Percentiles rank a stretch among this genome's conserved stretches.
Conservation (phyloP, 2,888 invertebrate species). For the Ferdinandea cuprea region DNA sequence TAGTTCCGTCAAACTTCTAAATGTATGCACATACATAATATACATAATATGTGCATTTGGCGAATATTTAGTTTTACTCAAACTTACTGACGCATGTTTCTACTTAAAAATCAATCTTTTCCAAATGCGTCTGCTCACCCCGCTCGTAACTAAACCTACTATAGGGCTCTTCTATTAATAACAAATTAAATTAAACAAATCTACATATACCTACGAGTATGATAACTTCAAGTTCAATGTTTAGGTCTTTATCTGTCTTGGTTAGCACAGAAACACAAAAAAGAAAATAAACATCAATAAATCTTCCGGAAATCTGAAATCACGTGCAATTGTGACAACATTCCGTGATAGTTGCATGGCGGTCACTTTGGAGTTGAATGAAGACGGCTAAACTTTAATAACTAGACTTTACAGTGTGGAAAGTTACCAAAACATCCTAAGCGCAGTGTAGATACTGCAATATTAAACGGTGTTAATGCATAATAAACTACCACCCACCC, state of each 20-base stretch:
- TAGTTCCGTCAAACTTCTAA: too few relatives aligned
- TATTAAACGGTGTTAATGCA: not conserved
- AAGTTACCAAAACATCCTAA: slow-evolving; percentile 49
- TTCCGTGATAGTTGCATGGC: slow-evolving; percentile 66
- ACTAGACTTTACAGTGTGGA: slow-evolving; percentile 33
- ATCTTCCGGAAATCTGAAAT: slow-evolving; percentile 53
- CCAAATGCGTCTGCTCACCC: too few relatives aligned
- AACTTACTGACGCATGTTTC: too few relatives aligned
- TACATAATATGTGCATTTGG: too few relatives aligned
- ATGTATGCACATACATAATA: too few relatives aligned
- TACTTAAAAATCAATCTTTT: too few relatives aligned
- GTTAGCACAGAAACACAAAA: slow-evolving; percentile 22
- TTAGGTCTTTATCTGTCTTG: slow-evolving; percentile 37
- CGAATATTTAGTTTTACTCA: too few relatives aligned
- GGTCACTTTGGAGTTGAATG: slow-evolving; percentile 46
- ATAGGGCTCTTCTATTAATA: not conserved
- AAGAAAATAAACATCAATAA: slow-evolving; percentile 24
- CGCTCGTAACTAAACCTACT: not conserved
- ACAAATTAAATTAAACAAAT: slow-evolving; percentile 15
- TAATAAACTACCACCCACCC: slow-evolving; percentile 43
- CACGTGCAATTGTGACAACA: slow-evolving; percentile 60
- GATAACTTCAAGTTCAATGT: slow-evolving; percentile 71
- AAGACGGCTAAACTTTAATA: slow-evolving; percentile 25
- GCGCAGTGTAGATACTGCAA: not conserved
- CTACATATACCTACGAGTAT: not conserved